Conservation (phyloP, 92 coral and sea anemone genomes). For the Phenganax subtilis region DNA sequence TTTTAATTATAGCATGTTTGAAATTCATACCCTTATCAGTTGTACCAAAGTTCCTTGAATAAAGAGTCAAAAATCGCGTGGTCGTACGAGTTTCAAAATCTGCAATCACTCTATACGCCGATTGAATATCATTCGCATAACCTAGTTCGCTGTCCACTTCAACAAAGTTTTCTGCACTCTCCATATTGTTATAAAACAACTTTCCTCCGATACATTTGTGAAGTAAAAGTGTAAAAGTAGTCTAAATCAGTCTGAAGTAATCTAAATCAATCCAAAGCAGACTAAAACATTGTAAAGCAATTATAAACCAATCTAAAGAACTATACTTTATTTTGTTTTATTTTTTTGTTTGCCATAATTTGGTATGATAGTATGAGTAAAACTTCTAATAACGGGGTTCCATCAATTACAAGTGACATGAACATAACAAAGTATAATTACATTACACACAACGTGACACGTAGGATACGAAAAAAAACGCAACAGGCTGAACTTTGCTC, state of each 20-base stretch:
- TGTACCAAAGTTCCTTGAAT: conserved; percentile 37
- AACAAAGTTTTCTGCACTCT: conserved; percentile 31
- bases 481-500: too few relatives aligned
- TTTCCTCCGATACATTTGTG: too few relatives aligned
- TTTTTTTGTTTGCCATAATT: too few relatives aligned
- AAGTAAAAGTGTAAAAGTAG: too few relatives aligned
- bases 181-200: background rate
- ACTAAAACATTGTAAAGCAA: conserved; percentile 1
- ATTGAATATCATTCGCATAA: conserved; percentile 30
- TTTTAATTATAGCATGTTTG: too few relatives aligned
- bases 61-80: conserved; percentile 40
- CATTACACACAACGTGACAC: too few relatives aligned
- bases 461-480: too few relatives aligned
- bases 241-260: background rate
- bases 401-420: too few relatives aligned
- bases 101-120: conserved; percentile 36
- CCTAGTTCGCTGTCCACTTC: conserved; percentile 25
- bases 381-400: too few relatives aligned
- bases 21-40: background rate
- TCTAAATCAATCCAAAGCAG: background rate
- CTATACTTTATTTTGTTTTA: background rate
- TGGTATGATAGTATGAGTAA: too few relatives aligned
- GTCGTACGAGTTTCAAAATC: conserved; percentile 46
- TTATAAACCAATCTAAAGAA: background rate
- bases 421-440: too few relatives aligned